Conservation (phyloP, 2,113 vertebrate genomes). For the Andinoacara biseriatus region DNA sequence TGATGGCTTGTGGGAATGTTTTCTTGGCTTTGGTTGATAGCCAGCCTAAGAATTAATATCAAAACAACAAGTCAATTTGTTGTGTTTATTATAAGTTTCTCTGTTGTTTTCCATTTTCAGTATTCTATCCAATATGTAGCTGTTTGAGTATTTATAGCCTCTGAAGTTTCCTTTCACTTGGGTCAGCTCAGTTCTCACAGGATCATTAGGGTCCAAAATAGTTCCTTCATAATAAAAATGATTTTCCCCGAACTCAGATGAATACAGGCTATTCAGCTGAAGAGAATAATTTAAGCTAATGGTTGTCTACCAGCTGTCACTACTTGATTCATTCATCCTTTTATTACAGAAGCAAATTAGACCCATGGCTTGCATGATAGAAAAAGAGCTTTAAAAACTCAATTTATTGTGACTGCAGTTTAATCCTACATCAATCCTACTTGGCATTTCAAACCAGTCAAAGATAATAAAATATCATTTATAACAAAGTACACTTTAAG, state of each 20-base stretch:
- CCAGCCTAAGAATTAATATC: background rate
- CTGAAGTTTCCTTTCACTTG: slow-evolving; percentile 36
- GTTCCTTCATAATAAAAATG: slow-evolving; percentile 31
- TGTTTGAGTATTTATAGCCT: slow-evolving; percentile 34
- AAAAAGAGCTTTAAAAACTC: slow-evolving; percentile 42
- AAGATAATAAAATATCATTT: slow-evolving; percentile 24
- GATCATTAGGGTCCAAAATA: slow-evolving; percentile 35
- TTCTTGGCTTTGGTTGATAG: slow-evolving; percentile 7
- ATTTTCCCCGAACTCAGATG: slow-evolving; percentile 13
- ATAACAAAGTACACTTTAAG: background rate
- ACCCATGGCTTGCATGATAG: slow-evolving; percentile 28
- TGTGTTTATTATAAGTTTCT: background rate
- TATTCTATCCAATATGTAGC: slow-evolving; percentile 24
- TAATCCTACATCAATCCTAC: slow-evolving; percentile 16
- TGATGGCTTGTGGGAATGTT: slow-evolving; percentile 22
- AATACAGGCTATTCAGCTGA: slow-evolving; percentile 29
- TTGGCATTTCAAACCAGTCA: slow-evolving; percentile 15
- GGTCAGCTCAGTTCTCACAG: slow-evolving; percentile 13
- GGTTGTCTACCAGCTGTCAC: slow-evolving; percentile 55
- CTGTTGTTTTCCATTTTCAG: slow-evolving; percentile 25
- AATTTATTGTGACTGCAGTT: slow-evolving; percentile 25
- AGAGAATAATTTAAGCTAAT: slow-evolving; percentile 56
- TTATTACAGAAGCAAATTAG: slow-evolving; percentile 23
- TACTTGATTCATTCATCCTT: slow-evolving; percentile 43
- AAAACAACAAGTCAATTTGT: background rate